Conservation (phyloP, 1,140 invertebrate species). For the Bombyx mandarina region DNA sequence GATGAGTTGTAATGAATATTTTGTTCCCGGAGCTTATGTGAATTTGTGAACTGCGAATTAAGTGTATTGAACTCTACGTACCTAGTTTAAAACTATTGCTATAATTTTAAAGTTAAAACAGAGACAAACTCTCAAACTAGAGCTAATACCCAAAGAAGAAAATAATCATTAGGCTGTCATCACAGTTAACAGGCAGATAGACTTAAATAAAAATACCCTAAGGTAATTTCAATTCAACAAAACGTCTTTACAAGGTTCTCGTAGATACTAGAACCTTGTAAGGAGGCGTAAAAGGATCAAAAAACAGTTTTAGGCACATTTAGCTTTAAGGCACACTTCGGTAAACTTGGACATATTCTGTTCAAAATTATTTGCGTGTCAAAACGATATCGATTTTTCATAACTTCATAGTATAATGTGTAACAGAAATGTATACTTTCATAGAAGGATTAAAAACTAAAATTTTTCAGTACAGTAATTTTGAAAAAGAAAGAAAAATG, state of each 20-base stretch:
- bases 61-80: no score
- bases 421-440: no score
- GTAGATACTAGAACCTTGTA: slow-evolving; percentile 24
- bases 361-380: not conserved
- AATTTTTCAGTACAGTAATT: no score
- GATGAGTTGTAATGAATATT: slow-evolving; percentile 43
- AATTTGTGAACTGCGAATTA: no score
- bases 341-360: slow-evolving; percentile 18
- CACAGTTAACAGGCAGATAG: no score
- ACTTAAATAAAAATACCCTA: no score
- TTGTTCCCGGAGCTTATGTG: slow-evolving; percentile 27
- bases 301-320: slow-evolving; percentile 45
- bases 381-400: slow-evolving; percentile 7
- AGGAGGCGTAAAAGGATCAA: slow-evolving; percentile 36
- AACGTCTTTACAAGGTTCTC: slow-evolving; percentile 33
- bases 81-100: no score
- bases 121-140: no score
- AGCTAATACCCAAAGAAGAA: slow-evolving; percentile 20
- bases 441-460: no score
- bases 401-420: no score
- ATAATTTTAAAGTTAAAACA: no score
- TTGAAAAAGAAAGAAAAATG: no score
- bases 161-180: slow-evolving; percentile 29
- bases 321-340: slow-evolving; percentile 50
- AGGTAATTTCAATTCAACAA: not conserved